phyloP scores from a whole-genome alignment of 2,797 vertebrate species.

The Synaphobranchus kaupii region DNA sequence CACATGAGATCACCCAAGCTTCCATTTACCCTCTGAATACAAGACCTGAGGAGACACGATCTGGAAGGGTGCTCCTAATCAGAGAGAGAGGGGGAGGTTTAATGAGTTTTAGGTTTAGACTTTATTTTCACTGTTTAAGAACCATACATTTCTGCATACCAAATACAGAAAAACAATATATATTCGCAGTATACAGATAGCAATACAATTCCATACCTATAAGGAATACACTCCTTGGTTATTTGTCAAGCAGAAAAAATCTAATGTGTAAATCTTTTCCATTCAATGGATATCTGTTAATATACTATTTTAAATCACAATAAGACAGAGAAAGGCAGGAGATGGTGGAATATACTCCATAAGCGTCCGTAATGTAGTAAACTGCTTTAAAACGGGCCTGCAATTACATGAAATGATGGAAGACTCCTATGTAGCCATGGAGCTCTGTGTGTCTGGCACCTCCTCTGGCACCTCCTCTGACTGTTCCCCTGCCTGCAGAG shows the following conservation, averaged over 20 bases:
- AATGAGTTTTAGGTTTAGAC: background rate
- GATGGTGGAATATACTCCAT: background rate
- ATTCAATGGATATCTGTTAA: background rate
- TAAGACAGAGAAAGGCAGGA: background rate
- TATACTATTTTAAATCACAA: background rate
- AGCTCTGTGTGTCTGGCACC: background rate
- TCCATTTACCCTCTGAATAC: constrained; percentile 69
- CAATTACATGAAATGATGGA: background rate
- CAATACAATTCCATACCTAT: background rate
- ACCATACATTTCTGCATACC: background rate
- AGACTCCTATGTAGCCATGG: background rate
- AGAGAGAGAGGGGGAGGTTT: constrained; percentile 30
- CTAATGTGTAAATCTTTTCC: background rate
- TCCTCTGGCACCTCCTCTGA: background rate
- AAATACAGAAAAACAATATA: background rate
- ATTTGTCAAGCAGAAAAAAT: background rate
- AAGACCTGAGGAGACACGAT: constrained; percentile 62
- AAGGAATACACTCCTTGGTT: background rate
- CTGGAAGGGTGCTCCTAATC: background rate
- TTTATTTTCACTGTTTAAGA: background rate
- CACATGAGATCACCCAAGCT: constrained; percentile 70
- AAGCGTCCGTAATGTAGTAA: background rate
- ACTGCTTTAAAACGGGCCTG: background rate
- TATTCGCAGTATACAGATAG: background rate
- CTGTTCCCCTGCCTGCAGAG: background rate